phyloP scores from a whole-genome alignment of 1,140 invertebrate species.

The Dolichoris vasculosae region DNA sequence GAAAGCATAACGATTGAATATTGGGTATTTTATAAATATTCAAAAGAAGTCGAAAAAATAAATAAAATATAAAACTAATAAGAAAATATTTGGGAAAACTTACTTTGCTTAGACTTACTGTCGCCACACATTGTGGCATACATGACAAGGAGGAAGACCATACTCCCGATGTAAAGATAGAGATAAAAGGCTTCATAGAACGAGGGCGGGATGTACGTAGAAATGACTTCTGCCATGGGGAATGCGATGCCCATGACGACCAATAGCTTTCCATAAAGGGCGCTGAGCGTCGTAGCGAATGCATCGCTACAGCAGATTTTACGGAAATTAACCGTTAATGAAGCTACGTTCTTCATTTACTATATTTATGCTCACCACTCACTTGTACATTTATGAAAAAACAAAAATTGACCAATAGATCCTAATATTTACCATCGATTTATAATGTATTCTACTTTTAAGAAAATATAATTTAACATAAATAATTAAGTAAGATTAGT shows the following conservation, averaged over 20 bases:
- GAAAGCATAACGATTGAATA: no score
- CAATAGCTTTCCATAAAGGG: constrained; percentile 93
- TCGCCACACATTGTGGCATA: constrained; percentile 86
- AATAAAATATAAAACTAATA: neutral
- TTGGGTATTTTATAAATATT: no score
- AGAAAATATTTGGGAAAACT: constrained; percentile 40
- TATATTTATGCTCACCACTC: neutral
- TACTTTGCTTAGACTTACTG: constrained; percentile 69
- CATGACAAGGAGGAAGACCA: constrained; percentile 91
- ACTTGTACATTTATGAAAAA: neutral
- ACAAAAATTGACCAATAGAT: neutral
- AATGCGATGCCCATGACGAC: constrained; percentile 96
- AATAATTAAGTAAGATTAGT: no score
- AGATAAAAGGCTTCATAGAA: constrained; percentile 94
- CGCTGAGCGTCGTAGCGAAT: constrained; percentile 89
- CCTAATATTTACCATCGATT: no score
- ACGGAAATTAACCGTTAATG: constrained; percentile 48
- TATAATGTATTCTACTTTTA: no score
- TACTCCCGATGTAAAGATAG: constrained; percentile 92
- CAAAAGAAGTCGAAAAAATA: no score
- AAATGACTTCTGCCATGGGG: constrained; percentile 93
- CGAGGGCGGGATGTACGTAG: constrained; percentile 91
- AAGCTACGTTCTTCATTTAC: neutral
- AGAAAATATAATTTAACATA: no score
- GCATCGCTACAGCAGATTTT: constrained; percentile 79